phyloP scores from a whole-genome alignment of 1,140 invertebrate genomes.

The Drusus annulatus region DNA sequence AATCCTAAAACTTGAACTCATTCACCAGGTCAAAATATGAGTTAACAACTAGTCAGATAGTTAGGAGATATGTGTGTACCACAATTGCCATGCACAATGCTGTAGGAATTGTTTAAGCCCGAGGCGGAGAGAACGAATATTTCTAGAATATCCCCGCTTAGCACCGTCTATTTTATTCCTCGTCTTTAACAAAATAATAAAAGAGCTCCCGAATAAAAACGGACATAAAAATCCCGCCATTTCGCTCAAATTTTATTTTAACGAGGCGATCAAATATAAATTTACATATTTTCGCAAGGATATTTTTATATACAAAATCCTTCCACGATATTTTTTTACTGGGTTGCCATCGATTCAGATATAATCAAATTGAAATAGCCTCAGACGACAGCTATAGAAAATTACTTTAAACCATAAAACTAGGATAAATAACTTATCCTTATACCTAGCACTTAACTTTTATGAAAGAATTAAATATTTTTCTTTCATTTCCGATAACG shows the following conservation, averaged over 20 bases:
- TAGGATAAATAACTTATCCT: too few relatives aligned
- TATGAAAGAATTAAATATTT: too few relatives aligned
- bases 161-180: neutral
- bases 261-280: neutral
- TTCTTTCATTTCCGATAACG: too few relatives aligned
- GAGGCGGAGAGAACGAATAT: neutral
- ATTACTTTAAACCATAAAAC: too few relatives aligned
- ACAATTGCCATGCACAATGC: too few relatives aligned
- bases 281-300: too few relatives aligned
- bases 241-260: neutral
- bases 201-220: neutral
- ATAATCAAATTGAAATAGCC: slow-evolving; percentile 20
- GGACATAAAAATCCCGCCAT: neutral
- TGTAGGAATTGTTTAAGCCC: neutral
- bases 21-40: too few relatives aligned
- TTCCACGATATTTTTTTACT: neutral
- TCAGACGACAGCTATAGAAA: slow-evolving; percentile 7
- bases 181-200: slow-evolving; percentile 9
- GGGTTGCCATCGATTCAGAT: neutral
- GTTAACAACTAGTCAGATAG: too few relatives aligned
- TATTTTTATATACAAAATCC: neutral
- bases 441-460: too few relatives aligned
- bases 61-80: too few relatives aligned
- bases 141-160: neutral
- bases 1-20: too few relatives aligned